Base-by-base conservation (phyloP, 2,113 vertebrate species). In the Nipponia nippon region DNA sequence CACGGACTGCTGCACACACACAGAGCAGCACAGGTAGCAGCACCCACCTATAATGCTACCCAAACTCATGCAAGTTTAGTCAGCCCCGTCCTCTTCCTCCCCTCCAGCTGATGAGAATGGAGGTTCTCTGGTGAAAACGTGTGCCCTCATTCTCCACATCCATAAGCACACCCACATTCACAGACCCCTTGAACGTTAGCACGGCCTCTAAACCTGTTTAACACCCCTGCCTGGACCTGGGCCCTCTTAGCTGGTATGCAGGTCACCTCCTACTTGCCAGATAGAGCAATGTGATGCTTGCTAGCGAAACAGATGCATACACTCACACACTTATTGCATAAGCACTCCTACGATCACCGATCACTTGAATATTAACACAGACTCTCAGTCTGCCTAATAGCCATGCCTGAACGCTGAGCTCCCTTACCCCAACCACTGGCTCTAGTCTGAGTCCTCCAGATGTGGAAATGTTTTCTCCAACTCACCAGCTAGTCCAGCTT, bases 1-100 rank as follows among this genome's bases (percentile, higher is more conserved):
- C 29, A 66, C 42, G 76, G 47, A 26, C 70, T 53, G 38, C 18
- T 55, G 42, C 38, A 34, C 19, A 29, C 34, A 55, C 34, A 46
- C 1, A 36, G 9, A 59, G 17, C 30, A 40, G 22, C 1, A 0
- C 1, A 4, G n/a, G 44, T 25, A 65, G 58, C 52, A 71, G 44
- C 61, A 14, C 6, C 34, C 18, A 20, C 23, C 59, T 65, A 8
- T 6, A 29, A 44, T 4, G 4, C 34, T 47, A 25, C 29, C 49
- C 55, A 49, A 36, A 90, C 30, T 36, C 46, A 47, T 23, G 49
- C 17, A 73, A 26, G 11, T 16, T 15, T 67, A 76, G 44, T 22
- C 13, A 47, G 32, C 4, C n/a, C 50, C 5, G 3, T 38, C 17
- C 22, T 76, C 66, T 50, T 83, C 49, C 29, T 58, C 42, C 10